phyloP scores from a whole-genome alignment of 2,113 vertebrate species.

The Salvelinus fontinalis region DNA sequence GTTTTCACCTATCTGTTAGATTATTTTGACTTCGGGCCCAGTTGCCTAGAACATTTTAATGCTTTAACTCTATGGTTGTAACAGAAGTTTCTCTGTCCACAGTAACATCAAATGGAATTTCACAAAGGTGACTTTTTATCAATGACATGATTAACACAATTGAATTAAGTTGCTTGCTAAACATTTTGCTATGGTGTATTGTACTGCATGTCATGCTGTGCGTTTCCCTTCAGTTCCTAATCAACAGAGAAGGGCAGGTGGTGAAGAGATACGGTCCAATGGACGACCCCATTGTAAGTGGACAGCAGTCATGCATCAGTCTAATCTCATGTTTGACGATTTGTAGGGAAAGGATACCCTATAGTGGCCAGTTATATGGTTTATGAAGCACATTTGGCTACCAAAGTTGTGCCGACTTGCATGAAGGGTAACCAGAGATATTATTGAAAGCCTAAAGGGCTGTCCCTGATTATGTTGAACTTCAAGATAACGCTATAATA shows the following conservation, averaged over 20 bases:
- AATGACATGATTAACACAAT: neutral
- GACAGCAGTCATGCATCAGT: neutral
- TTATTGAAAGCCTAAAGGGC: neutral
- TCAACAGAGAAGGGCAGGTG: conserved; percentile 86
- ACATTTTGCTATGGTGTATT: neutral
- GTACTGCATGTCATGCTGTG: neutral
- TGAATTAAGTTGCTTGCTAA: too few relatives aligned
- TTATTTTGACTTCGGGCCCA: too few relatives aligned
- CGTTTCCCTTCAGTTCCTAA: conserved; percentile 82
- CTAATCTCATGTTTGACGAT: neutral
- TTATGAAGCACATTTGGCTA: neutral
- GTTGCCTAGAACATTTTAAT: too few relatives aligned
- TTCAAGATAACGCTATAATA: neutral
- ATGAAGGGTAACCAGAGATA: neutral
- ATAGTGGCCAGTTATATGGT: neutral
- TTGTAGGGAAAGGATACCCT: neutral
- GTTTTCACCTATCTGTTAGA: too few relatives aligned
- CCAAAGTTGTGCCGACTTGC: too few relatives aligned
- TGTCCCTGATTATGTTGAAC: neutral
- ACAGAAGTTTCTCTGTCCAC: neutral
- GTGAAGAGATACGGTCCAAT: conserved; percentile 90
- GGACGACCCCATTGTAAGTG: conserved; percentile 88
- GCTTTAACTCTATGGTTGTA: neutral
- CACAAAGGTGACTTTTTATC: conserved; percentile 83
- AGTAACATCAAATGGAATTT: conserved; percentile 99